Base-by-base conservation (phyloP, 2,888 invertebrate species). In the Oscheius onirici region DNA sequence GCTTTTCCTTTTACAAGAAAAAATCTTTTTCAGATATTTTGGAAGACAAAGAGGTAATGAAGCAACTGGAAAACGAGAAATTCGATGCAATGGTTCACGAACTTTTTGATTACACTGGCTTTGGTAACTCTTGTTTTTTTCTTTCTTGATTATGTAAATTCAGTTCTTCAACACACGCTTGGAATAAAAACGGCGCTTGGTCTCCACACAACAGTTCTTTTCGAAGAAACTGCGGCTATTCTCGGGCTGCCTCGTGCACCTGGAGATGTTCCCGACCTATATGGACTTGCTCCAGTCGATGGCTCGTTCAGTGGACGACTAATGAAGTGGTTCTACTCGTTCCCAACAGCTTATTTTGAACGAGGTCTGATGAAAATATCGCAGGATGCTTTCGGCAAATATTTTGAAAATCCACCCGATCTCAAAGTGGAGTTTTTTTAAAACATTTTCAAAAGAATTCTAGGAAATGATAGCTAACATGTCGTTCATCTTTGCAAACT, bases 51-150 rank as follows among this genome's bases (percentile, higher is more conserved):
- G 65, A 51, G 1, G 43, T 77, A 13, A 54, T 77, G 11, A 41
- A 61, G 3, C 46, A 54, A 22, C 72, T 77, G 69, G 73, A 73
- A 54, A 54, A 65, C n/a, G 77, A 76, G 65, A 69, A 74, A 24
- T 76, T 70, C 46, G 76, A 76, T 43, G 70, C 71, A 49, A 72
- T 71, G 17, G 69, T 76, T 41, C 72, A 74, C 22, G 76, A 76
- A 44, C 57, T 76, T n/a, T 76, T 76, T 46, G 76, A 76, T 49
- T 76, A 74, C 66, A 71, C 69, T 13, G 71, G 73, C 13, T 20
- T 70, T 20, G 52, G 61, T 70, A 34, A 44, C n/a, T n/a, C n/a
- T n/a, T n/a, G n/a, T n/a, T n/a, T n/a, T 70, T 51, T 40, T 58
- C 20, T 8, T 41, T 22, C 8, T 2, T 58, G 41, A 58, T 41